Evolutionary conservation across 2,888 invertebrate species (phyloP), one percentile per base, ranked within the genome.

Genomic region (Corbicula japonica): DNA sequence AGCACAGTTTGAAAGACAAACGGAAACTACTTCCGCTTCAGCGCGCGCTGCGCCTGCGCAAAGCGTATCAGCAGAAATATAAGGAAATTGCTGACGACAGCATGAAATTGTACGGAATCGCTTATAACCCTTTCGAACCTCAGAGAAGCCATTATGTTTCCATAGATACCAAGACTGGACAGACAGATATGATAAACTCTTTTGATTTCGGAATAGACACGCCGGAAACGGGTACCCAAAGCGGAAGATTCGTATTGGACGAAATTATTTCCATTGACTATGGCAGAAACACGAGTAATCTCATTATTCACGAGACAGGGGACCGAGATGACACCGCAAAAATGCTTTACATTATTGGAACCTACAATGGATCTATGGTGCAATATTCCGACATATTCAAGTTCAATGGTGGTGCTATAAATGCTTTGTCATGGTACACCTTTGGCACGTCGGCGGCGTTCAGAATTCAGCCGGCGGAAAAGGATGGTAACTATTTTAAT

Each of bases 141-240:
- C 44, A 66, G 15, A 62, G 69, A 15, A 77, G 76, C 26, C 73
- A 78, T 34, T 84, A 82, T 60, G 74, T 83, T 35, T 66, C 78
- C 12, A 61, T 86, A 18, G 72, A 84, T 30, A 58, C 82, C 0
- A 44, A 50, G n/a, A 76, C 80, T 21, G 87, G 87, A 18, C 56
- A 58, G 32, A 68, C 61, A 1, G 54, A 75, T 23, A 32, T 69
- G 32, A 30, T 87, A 2, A 78, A 68, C 44, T 52, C 65, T 5
- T 83, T 80, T 15, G 68, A 69, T 32, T 83, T 87, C 46, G 83
- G 85, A n/a, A 75, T 88, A 18, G 86, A 83, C 68, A 61, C 74
- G 10, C 65, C 69, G 5, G 23, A 38, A 0, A 12, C 28, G 15
- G 46, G 34, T 10, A 61, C 28, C 23, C 34, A 23, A 2, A 60